Evolutionary conservation across 2,797 vertebrate species (phyloP).

Genomic region (Lepus oiostolus): DNA sequence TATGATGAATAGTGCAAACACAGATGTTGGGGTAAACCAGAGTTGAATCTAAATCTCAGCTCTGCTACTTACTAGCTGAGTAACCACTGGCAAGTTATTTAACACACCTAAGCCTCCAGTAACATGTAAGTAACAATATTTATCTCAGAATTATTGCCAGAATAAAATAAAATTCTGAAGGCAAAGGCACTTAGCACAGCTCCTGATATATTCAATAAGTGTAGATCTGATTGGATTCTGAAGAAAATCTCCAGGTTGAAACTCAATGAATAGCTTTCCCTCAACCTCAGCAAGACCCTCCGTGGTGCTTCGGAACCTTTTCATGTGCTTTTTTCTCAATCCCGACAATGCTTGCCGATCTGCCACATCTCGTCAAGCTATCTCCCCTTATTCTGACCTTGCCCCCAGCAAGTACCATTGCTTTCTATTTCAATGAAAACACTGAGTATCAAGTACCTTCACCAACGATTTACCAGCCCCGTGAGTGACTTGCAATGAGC

Average conservation of each 20-base stretch:
- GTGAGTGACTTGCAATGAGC: background rate
- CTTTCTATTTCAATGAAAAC: background rate
- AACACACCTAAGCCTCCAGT: background rate
- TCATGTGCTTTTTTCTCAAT: background rate
- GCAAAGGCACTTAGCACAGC: background rate
- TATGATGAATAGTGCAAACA: background rate
- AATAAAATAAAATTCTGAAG: conserved; percentile 12
- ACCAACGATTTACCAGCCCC: background rate
- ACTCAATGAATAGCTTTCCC: background rate
- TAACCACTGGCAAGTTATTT: background rate
- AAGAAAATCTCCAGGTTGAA: conserved; percentile 4
- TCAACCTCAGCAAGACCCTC: background rate
- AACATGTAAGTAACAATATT: conserved; percentile 12
- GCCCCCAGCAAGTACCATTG: background rate
- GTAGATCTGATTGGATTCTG: background rate
- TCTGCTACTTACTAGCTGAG: background rate
- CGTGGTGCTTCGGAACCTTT: background rate
- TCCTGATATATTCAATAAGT: background rate
- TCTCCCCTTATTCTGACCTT: background rate
- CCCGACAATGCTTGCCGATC: background rate
- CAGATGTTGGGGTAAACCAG: conserved; percentile 24
- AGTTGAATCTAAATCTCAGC: background rate
- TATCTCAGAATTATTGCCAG: background rate
- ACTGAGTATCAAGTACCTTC: background rate
- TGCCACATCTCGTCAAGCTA: background rate